phyloP scores from a whole-genome alignment of 2,888 invertebrate species.

The Lapara coniferarum region DNA sequence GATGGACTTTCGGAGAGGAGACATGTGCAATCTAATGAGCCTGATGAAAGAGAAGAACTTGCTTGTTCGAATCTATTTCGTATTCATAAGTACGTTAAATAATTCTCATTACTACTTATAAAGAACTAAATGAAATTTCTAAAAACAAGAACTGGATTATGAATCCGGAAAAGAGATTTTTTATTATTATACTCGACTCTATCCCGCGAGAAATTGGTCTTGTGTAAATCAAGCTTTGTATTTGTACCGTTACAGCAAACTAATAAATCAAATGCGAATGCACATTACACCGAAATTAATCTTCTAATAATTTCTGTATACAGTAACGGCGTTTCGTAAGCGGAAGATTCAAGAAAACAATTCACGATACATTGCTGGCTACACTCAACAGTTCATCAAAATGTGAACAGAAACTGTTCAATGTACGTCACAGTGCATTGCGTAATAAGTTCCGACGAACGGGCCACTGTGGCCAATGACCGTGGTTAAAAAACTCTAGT shows the following conservation, averaged over 20 bases:
- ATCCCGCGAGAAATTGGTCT: too few relatives aligned
- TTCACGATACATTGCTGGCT: conserved; percentile 2
- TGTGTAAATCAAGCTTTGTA: too few relatives aligned
- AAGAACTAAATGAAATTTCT: too few relatives aligned
- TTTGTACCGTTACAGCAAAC: not conserved
- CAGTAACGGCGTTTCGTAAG: not conserved
- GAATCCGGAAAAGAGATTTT: too few relatives aligned
- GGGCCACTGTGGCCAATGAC: conserved; percentile 52
- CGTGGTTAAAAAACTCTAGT: conserved; percentile 50
- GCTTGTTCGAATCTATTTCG: too few relatives aligned
- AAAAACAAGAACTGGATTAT: too few relatives aligned
- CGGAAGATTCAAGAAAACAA: not conserved
- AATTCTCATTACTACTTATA: too few relatives aligned
- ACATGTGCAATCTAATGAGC: too few relatives aligned
- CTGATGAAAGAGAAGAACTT: too few relatives aligned
- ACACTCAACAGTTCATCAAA: not conserved
- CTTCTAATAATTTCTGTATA: not conserved
- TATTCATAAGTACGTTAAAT: too few relatives aligned
- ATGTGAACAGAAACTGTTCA: conserved; percentile 29
- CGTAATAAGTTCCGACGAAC: conserved; percentile 48
- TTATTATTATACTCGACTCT: too few relatives aligned
- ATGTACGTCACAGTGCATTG: conserved; percentile 44
- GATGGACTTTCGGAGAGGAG: too few relatives aligned
- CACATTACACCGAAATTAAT: conserved; percentile 4
- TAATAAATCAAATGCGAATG: conserved; percentile 2